A percentile compares a stretch with the other conserved stretches of the same genome.
Evolutionary conservation across 64 coral and sea anemone genomes (phyloP).

Genomic region (Porites australiensis): DNA sequence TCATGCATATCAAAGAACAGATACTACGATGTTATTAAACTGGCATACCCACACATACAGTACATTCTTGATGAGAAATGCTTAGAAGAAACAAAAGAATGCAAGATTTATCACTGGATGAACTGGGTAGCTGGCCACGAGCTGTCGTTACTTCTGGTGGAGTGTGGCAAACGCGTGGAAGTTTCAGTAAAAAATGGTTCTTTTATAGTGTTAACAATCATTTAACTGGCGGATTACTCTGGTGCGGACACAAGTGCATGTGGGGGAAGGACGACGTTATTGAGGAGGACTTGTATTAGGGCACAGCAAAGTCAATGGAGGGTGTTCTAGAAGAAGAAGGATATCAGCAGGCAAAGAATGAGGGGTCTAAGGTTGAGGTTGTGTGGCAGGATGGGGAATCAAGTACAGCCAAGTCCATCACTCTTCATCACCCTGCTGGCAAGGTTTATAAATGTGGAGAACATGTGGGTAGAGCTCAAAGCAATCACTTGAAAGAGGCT

Average conservation of each 20-base stretch:
- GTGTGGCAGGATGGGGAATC: slow-evolving; percentile 63
- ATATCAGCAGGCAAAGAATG: slow-evolving; percentile 40
- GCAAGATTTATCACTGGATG: not conserved
- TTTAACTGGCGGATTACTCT: not conserved
- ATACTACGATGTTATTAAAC: slow-evolving; percentile 23
- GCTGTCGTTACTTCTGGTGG: slow-evolving; percentile 23
- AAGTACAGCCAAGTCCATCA: slow-evolving; percentile 18
- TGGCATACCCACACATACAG: not conserved
- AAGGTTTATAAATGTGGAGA: slow-evolving; percentile 57
- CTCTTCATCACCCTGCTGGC: not conserved
- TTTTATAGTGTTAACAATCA: not conserved
- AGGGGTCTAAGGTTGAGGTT: slow-evolving; percentile 20
- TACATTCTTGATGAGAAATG: slow-evolving; percentile 4
- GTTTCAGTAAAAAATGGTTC: not conserved
- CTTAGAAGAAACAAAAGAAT: not conserved
- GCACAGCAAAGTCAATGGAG: slow-evolving; percentile 31
- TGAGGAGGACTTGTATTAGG: slow-evolving; percentile 17
- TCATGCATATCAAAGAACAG: not conserved
- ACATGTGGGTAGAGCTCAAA: slow-evolving; percentile 60
- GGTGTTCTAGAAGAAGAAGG: slow-evolving; percentile 46
- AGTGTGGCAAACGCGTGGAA: not conserved
- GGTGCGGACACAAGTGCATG: slow-evolving; percentile 24
- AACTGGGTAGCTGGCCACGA: not conserved
- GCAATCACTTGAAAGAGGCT: slow-evolving; percentile 43
- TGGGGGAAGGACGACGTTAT: not conserved